Conservation (phyloP, 2,113 vertebrate genomes). For the Zosterops pallidus region DNA sequence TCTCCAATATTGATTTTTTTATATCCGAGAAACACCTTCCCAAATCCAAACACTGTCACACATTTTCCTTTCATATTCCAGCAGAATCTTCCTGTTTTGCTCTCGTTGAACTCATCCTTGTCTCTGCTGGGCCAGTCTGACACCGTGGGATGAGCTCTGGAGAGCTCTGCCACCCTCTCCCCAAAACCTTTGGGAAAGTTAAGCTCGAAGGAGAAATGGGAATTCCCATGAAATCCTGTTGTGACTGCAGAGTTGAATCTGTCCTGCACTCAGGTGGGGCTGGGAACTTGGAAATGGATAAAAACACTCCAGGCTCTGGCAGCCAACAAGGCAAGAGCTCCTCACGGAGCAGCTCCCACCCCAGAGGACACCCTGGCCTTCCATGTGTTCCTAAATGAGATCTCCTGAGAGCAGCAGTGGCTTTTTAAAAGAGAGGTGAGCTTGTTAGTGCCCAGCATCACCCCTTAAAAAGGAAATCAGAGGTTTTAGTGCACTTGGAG, state of each 20-base stretch:
- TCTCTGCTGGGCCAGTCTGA: neutral
- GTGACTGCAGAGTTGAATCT: neutral
- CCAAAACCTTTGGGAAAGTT: neutral
- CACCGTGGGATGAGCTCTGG: neutral
- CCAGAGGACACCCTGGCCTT: neutral
- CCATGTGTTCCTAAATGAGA: conserved; percentile 6
- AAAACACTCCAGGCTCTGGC: neutral
- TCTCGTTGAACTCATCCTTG: neutral
- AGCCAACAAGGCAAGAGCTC: neutral
- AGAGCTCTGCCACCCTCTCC: neutral
- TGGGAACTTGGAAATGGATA: neutral
- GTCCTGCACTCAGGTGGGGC: neutral
- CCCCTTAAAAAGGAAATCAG: neutral
- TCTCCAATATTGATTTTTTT: neutral
- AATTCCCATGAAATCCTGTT: neutral
- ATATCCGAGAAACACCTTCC: rapidly evolving
- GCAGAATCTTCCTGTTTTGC: neutral
- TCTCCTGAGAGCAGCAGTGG: neutral
- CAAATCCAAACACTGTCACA: neutral
- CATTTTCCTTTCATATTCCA: neutral
- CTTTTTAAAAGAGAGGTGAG: conserved; percentile 13
- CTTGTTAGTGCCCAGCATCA: neutral
- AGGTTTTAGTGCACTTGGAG: neutral
- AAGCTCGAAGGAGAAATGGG: neutral
- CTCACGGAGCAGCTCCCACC: neutral